phyloP scores from a whole-genome alignment of 2,888 invertebrate species.

The Abscondita cerata region DNA sequence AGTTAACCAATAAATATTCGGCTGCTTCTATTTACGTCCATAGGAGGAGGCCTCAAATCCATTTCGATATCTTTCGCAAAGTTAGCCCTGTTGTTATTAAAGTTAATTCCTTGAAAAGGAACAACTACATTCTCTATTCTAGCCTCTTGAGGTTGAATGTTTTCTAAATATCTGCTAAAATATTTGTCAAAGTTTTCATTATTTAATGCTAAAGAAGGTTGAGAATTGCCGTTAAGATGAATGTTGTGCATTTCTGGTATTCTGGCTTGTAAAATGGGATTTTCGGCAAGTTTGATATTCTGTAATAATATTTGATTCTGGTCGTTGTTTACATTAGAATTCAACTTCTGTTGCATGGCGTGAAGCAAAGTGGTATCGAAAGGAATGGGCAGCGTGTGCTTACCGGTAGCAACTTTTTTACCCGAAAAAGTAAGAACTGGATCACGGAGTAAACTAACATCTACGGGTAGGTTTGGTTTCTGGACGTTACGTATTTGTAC shows the following conservation, averaged over 20 bases:
- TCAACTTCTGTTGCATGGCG: slow-evolving; percentile 16
- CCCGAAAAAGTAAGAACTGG: slow-evolving; percentile 29
- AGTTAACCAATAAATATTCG: slow-evolving; percentile 8
- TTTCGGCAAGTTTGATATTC: neutral
- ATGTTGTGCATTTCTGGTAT: neutral
- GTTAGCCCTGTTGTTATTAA: slow-evolving; percentile 1
- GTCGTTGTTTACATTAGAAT: neutral
- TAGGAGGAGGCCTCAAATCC: slow-evolving; percentile 21
- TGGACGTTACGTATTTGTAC: neutral
- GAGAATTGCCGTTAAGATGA: neutral
- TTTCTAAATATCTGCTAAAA: slow-evolving; percentile 16
- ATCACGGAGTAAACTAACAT: slow-evolving; percentile 38
- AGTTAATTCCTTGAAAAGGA: neutral
- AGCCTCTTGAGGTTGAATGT: slow-evolving; percentile 11
- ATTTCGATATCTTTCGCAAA: slow-evolving; percentile 8
- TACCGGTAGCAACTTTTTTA: slow-evolving; percentile 13
- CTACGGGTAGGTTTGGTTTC: slow-evolving; percentile 29
- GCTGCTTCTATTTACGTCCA: slow-evolving; percentile 12
- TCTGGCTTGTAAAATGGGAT: slow-evolving; percentile 2
- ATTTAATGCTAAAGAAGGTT: slow-evolving; percentile 4
- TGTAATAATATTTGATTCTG: neutral
- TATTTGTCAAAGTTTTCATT: slow-evolving; percentile 19
- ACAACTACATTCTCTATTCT: neutral
- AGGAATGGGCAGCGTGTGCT: slow-evolving; percentile 13
- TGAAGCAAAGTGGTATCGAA: slow-evolving; percentile 12